Percentiles rank a stretch among this genome's conserved stretches.
These are phyloP conservation scores for Gandaritis pyraliata DNA, from an alignment of 2,888 invertebrate species.

Conservation along the genomic window DNA sequence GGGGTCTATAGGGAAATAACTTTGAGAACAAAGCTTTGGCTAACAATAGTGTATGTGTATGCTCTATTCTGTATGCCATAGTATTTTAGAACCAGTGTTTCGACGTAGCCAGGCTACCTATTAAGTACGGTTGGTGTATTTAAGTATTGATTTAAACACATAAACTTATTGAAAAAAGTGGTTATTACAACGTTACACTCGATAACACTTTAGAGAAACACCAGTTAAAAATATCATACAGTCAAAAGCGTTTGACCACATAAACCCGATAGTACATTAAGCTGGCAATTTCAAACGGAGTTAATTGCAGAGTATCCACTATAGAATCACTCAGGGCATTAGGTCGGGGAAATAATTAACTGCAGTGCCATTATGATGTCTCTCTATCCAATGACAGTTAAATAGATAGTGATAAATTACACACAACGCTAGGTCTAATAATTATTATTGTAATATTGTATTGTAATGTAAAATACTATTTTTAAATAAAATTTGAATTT, in stretches of 20 bases:
- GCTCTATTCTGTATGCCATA: neutral
- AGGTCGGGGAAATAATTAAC: slow-evolving; percentile 23
- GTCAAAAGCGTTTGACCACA: neutral
- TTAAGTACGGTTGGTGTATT: no score
- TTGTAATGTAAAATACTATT: no score
- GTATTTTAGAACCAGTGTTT: neutral
- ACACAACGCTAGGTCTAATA: slow-evolving; percentile 1
- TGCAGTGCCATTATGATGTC: slow-evolving; percentile 8
- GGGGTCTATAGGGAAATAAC: slow-evolving; percentile 18
- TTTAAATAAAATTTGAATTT: no score
- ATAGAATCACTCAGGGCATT: slow-evolving; percentile 11
- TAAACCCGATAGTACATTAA: slow-evolving; percentile 9
- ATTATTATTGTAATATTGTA: no score
- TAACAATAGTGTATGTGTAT: neutral
- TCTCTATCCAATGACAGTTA: slow-evolving; percentile 15
- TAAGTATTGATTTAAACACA: no score
- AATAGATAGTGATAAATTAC: slow-evolving; percentile 12
- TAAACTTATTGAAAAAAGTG: no score
- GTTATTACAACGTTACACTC: no score
- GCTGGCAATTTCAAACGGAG: neutral
- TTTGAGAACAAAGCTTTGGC: slow-evolving; percentile 10
- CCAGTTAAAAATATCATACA: no score
- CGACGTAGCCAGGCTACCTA: no score
- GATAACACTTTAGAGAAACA: no score
- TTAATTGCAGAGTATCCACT: slow-evolving; percentile 11